Conservation (phyloP, 2,797 vertebrate species). For the Sebastes minor region DNA sequence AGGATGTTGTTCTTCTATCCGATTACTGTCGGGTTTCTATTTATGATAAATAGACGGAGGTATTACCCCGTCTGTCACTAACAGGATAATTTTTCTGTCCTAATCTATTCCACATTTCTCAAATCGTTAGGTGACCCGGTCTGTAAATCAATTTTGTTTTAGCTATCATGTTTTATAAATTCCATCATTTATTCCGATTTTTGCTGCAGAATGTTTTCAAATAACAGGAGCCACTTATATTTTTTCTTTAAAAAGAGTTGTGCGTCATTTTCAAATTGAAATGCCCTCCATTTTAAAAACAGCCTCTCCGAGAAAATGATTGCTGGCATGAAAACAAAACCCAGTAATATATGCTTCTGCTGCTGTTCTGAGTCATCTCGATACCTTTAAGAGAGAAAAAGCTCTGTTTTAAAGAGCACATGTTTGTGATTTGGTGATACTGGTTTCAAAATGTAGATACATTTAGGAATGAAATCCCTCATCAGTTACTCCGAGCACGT, state of each 20-base stretch:
- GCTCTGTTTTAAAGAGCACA: not conserved
- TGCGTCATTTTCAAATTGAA: not conserved
- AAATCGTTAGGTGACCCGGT: not conserved
- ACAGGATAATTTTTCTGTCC: not conserved
- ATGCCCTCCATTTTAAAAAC: slow-evolving; percentile 11
- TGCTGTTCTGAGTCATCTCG: not conserved
- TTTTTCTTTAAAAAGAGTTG: not conserved
- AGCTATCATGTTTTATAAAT: not conserved
- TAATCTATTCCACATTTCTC: not conserved
- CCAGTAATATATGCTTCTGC: not conserved
- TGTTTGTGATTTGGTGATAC: not conserved
- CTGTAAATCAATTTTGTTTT: not conserved
- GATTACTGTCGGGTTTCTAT: not conserved
- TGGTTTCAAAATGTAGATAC: not conserved
- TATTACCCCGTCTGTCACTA: not conserved
- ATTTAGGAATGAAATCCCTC: not conserved
- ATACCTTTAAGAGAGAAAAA: not conserved
- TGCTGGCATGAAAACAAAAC: slow-evolving; percentile 8
- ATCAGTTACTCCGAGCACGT: not conserved
- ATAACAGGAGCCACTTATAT: not conserved
- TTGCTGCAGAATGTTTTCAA: not conserved
- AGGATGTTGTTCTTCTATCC: not conserved
- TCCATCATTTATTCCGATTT: not conserved
- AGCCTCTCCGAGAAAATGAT: not conserved
- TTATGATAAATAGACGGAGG: not conserved